Evolutionary conservation across 2,113 vertebrate species (phyloP).

Genomic region (Psittacula cyanocephala): DNA sequence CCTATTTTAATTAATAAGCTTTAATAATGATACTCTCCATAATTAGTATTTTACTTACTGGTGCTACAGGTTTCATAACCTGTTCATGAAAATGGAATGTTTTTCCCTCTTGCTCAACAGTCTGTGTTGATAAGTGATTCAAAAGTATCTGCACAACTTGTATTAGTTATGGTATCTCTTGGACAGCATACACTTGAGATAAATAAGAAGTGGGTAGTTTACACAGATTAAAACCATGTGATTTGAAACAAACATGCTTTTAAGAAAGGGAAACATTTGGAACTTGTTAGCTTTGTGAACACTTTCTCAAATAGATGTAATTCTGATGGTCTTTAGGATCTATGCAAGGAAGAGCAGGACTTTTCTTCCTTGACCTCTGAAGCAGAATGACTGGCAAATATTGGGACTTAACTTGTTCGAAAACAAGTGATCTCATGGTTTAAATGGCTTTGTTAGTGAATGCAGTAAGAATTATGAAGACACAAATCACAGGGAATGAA

Average conservation of each 20-base stretch:
- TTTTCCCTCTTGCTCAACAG: background rate
- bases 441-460: slow-evolving; percentile 59
- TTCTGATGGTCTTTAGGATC: slow-evolving; percentile 54
- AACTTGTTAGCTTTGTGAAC: slow-evolving; percentile 69
- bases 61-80: background rate
- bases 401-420: slow-evolving; percentile 52
- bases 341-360: slow-evolving; percentile 29
- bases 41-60: background rate
- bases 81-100: background rate
- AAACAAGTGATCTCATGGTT: slow-evolving; percentile 74
- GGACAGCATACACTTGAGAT: slow-evolving; percentile 36
- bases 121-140: background rate
- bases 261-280: slow-evolving; percentile 71
- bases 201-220: slow-evolving; percentile 65
- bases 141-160: slow-evolving; percentile 28
- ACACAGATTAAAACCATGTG: slow-evolving; percentile 66
- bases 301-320: slow-evolving; percentile 40
- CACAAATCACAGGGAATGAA: slow-evolving; percentile 51
- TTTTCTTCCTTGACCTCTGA: slow-evolving; percentile 54
- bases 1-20: background rate
- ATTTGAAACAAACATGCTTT: slow-evolving; percentile 71
- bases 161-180: slow-evolving; percentile 43
- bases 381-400: slow-evolving; percentile 57
- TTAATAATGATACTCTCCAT: background rate
- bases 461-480: slow-evolving; percentile 53